A percentile compares a stretch with the other conserved stretches of the same genome.
These are phyloP conservation scores for Podotricha telesiphe DNA, from an alignment of 2,888 invertebrate genomes.

Conservation along the genomic window DNA sequence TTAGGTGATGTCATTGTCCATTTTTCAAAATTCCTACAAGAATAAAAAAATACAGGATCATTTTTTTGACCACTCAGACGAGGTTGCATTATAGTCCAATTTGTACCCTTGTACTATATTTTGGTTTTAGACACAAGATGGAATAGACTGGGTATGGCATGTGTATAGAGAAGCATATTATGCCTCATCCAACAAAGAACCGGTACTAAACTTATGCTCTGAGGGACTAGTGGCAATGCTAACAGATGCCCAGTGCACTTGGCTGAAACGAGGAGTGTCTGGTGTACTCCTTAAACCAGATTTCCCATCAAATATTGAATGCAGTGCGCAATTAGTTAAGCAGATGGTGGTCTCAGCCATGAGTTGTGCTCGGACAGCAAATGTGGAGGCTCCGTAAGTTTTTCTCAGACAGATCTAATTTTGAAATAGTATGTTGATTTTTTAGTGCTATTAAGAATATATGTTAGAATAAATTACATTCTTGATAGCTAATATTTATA, in stretches of 20 bases:
- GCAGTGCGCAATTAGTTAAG: conserved; percentile 61
- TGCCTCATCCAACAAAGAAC: conserved; percentile 57
- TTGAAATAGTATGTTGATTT: not conserved
- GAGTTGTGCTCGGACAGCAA: conserved; percentile 61
- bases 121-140: conserved; percentile 48
- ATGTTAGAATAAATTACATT: too few species aligned
- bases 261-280: conserved; percentile 65
- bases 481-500: too few species aligned
- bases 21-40: too few species aligned
- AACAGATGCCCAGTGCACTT: conserved; percentile 62
- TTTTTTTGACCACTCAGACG: too few species aligned
- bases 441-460: too few species aligned
- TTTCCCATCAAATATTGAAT: conserved; percentile 54
- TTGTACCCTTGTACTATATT: not conserved
- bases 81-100: too few species aligned
- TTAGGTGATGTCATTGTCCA: not conserved
- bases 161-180: conserved; percentile 59
- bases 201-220: conserved; percentile 69
- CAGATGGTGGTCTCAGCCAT: conserved; percentile 63
- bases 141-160: conserved; percentile 63
- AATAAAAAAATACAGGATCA: too few species aligned
- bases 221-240: conserved; percentile 58
- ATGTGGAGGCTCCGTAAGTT: conserved; percentile 67
- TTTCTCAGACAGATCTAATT: not conserved
- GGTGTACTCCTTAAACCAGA: conserved; percentile 69